These are phyloP conservation scores for Osmerus eperlanus DNA, from an alignment of 2,113 vertebrate species.

Conservation along the genomic window DNA sequence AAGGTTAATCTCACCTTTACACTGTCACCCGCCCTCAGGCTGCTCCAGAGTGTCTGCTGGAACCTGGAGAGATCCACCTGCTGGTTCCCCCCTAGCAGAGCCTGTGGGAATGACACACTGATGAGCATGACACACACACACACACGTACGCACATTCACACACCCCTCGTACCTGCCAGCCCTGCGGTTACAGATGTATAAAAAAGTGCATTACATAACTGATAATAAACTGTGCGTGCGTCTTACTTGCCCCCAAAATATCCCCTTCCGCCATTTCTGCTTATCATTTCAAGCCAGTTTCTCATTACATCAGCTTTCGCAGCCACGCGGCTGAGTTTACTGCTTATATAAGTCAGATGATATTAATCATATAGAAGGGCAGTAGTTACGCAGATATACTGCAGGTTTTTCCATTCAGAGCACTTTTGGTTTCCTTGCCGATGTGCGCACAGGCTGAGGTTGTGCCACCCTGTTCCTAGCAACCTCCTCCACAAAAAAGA, in stretches of 20 bases:
- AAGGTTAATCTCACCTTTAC: conserved; percentile 52
- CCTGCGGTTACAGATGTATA: conserved; percentile 36
- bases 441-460: too few species aligned
- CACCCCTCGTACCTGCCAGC: not conserved
- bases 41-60: conserved; percentile 57
- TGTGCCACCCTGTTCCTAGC: too few species aligned
- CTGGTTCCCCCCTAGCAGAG: conserved; percentile 53
- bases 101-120: conserved; percentile 25
- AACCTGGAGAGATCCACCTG: conserved; percentile 55
- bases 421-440: too few species aligned
- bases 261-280: conserved; percentile 42
- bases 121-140: not conserved
- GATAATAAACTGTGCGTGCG: conserved; percentile 34
- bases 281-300: conserved; percentile 53
- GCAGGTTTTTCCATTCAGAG: conserved; percentile 54
- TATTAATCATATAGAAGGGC: conserved; percentile 45
- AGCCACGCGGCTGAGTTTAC: conserved; percentile 48
- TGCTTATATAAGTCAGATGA: conserved; percentile 52
- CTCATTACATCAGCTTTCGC: conserved; percentile 55
- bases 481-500: not conserved
- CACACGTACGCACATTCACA: not conserved
- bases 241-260: conserved; percentile 17
- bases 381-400: conserved; percentile 48
- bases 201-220: conserved; percentile 52
- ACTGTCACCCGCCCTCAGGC: conserved; percentile 43